Conservation (phyloP, 64 coral and sea anemone species). For the Montipora foliosa region DNA sequence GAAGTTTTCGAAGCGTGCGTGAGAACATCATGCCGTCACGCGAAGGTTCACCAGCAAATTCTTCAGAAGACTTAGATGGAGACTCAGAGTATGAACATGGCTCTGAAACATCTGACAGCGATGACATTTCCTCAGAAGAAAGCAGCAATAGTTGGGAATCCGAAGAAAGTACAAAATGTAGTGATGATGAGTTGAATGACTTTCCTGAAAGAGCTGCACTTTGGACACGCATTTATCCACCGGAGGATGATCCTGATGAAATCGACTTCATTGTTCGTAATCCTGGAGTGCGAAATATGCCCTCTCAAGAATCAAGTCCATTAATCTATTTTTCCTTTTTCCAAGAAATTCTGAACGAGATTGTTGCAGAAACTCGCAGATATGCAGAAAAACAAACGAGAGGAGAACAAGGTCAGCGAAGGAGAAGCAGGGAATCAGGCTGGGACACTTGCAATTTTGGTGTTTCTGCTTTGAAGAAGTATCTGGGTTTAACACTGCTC, state of each 20-base stretch:
- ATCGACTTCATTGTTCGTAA: conserved; percentile 4
- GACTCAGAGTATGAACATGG: conserved; percentile 29
- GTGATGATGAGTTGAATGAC: neutral
- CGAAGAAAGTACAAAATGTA: neutral
- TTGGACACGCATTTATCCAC: conserved; percentile 37
- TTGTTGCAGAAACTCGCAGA: conserved; percentile 26
- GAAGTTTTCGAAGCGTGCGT: neutral
- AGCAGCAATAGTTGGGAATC: conserved; percentile 26
- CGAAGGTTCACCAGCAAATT: neutral
- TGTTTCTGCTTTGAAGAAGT: conserved; percentile 24
- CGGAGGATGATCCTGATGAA: conserved; percentile 9
- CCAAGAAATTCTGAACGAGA: conserved; percentile 15
- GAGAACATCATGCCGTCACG: neutral
- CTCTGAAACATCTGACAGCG: conserved; percentile 26
- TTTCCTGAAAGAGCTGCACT: conserved; percentile 11
- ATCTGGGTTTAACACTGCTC: conserved; percentile 41
- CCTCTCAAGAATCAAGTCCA: conserved; percentile 46
- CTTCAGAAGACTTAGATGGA: neutral
- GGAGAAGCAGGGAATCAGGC: conserved; percentile 20
- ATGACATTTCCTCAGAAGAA: neutral
- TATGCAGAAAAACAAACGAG: conserved; percentile 50
- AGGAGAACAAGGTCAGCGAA: conserved; percentile 7
- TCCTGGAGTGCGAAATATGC: conserved; percentile 38
- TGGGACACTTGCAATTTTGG: conserved; percentile 36
- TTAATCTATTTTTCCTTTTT: conserved; percentile 30